Evolutionary conservation across 1,140 invertebrate genomes (phyloP).

Genomic region (Platorchestia sp.): DNA sequence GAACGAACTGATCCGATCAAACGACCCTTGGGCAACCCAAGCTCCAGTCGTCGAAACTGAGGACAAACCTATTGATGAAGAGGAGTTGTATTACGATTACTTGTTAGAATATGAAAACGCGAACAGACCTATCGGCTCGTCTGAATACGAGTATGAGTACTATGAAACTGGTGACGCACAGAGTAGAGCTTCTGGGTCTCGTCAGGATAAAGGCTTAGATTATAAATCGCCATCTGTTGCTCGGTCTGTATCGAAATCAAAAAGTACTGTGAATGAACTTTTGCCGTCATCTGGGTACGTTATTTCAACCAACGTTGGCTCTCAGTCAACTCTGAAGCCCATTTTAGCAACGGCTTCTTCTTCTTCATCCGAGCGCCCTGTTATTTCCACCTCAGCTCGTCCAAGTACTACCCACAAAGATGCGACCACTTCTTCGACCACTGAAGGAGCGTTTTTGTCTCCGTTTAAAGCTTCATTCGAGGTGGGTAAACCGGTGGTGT

Average conservation of each 20-base stretch:
- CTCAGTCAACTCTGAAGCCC: background rate
- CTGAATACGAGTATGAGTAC: slow-evolving; percentile 64
- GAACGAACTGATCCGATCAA: slow-evolving; percentile 70
- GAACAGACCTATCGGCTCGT: slow-evolving; percentile 38
- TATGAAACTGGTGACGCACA: slow-evolving; percentile 48
- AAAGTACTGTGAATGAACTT: slow-evolving; percentile 1
- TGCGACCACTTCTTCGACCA: background rate
- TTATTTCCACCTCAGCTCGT: background rate
- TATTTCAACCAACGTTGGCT: slow-evolving; percentile 5
- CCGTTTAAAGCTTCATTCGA: slow-evolving; percentile 54
- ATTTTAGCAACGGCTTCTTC: background rate
- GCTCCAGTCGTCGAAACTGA: background rate
- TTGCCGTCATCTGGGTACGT: background rate
- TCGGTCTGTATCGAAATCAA: background rate
- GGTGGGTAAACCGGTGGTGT: slow-evolving; percentile 13
- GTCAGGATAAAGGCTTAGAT: slow-evolving; percentile 29
- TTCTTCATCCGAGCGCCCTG: background rate
- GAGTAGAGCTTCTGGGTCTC: background rate
- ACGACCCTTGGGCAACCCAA: slow-evolving; percentile 40
- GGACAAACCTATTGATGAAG: background rate
- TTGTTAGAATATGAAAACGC: slow-evolving; percentile 59
- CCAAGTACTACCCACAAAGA: background rate
- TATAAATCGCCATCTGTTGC: background rate
- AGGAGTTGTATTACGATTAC: slow-evolving; percentile 26
- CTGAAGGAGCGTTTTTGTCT: background rate